phyloP scores from a whole-genome alignment of 1,140 invertebrate species.

The Callitettix versicolor region DNA sequence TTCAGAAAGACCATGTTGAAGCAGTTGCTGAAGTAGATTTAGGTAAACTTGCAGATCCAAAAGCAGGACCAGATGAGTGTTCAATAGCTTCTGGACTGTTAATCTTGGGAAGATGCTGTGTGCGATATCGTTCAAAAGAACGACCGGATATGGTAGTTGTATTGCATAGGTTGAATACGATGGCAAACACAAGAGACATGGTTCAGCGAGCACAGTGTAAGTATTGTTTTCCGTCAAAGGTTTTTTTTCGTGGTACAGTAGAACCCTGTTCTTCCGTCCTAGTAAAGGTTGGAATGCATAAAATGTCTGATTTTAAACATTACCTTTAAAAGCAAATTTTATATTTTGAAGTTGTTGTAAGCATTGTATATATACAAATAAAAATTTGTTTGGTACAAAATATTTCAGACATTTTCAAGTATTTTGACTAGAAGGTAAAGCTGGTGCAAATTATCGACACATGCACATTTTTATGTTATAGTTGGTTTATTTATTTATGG shows the following conservation, averaged over 20 bases:
- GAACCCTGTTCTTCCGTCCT: neutral
- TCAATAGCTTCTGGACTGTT: constrained; percentile 44
- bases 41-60: constrained; percentile 39
- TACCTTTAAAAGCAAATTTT: neutral
- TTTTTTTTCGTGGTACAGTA: neutral
- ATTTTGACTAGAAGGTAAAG: too few relatives aligned
- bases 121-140: constrained; percentile 40
- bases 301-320: neutral
- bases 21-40: constrained; percentile 33
- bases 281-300: neutral
- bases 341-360: neutral
- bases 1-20: constrained; percentile 51
- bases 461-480: too few relatives aligned
- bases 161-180: constrained; percentile 34
- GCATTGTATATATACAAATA: too few relatives aligned
- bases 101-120: constrained; percentile 45
- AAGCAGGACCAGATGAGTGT: constrained; percentile 38
- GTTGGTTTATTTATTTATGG: too few relatives aligned
- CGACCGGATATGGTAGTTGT: constrained; percentile 54
- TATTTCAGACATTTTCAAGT: too few relatives aligned
- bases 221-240: neutral
- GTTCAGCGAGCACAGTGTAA: neutral
- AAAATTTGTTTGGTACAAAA: too few relatives aligned
- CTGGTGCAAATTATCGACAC: too few relatives aligned
- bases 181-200: neutral